Evolutionary conservation across 1,140 invertebrate genomes (phyloP).

Genomic region (Antheraea mylitta): DNA sequence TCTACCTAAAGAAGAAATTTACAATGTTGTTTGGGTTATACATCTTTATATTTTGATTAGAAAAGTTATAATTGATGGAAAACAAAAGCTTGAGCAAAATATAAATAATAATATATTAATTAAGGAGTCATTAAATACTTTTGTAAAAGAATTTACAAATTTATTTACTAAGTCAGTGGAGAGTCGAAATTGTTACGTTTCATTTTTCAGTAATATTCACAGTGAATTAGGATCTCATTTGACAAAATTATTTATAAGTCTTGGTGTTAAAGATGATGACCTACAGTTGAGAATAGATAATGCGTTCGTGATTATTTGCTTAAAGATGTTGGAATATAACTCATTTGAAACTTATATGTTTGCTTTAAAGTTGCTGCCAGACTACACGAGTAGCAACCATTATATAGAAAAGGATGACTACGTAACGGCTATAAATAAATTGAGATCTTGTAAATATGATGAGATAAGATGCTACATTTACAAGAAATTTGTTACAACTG

Average conservation of each 20-base stretch:
- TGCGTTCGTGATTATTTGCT: neutral
- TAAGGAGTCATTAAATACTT: constrained; percentile 16
- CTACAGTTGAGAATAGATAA: constrained; percentile 16
- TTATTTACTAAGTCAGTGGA: constrained; percentile 28
- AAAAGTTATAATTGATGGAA: constrained; percentile 8
- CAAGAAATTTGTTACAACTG: neutral
- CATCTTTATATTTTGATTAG: constrained; percentile 19
- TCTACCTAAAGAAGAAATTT: constrained; percentile 31
- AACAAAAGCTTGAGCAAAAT: neutral
- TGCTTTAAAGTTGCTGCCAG: neutral
- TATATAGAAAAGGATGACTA: neutral
- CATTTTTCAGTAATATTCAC: neutral
- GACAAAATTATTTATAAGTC: neutral
- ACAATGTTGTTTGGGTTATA: constrained; percentile 30
- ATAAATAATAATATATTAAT: neutral
- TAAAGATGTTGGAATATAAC: neutral
- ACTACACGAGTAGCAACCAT: neutral
- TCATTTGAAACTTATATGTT: neutral
- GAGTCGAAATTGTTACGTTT: neutral
- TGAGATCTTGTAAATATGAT: neutral
- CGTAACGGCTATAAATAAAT: constrained; percentile 2
- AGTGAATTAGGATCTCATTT: neutral
- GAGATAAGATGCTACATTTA: constrained; percentile 8
- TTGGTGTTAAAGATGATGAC: neutral
- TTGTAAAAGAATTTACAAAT: constrained; percentile 26